phyloP scores from a whole-genome alignment of 2,797 vertebrate species.

The Anguilla marmorata region DNA sequence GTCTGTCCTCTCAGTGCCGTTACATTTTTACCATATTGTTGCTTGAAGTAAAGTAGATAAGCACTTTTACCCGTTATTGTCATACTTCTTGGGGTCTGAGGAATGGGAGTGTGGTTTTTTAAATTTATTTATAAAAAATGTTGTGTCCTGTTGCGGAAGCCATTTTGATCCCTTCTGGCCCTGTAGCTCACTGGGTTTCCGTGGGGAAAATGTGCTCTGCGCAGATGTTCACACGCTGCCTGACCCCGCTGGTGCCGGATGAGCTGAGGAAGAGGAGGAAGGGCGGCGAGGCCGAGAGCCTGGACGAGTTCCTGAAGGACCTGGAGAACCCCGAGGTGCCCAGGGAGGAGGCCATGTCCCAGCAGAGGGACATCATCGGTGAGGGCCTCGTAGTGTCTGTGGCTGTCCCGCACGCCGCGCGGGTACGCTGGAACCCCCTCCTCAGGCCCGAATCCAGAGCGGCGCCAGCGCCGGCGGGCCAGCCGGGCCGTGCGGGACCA shows the following conservation, averaged over 20 bases:
- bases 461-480: neutral
- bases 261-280: constrained; percentile 94
- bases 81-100: too few species aligned
- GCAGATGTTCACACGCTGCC: constrained; percentile 97
- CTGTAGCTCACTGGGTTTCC: neutral
- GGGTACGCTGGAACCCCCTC: neutral
- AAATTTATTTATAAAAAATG: too few species aligned
- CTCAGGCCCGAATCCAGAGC: neutral
- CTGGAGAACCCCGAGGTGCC: constrained; percentile 98
- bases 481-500: neutral
- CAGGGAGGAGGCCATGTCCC: constrained; percentile 82
- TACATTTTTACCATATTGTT: too few species aligned
- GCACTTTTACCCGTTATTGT: too few species aligned
- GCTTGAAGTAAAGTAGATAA: too few species aligned
- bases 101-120: too few species aligned
- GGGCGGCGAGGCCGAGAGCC: constrained; percentile 95
- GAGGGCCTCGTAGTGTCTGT: constrained; percentile 33
- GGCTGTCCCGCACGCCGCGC: neutral
- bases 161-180: neutral
- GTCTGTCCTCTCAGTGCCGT: too few species aligned
- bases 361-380: constrained; percentile 91
- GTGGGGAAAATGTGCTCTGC: neutral
- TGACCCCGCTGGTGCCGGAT: constrained; percentile 96
- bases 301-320: constrained; percentile 98
- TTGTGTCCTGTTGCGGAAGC: too few species aligned